Base-by-base conservation (phyloP, 2,113 vertebrate genomes). In the Sardina pilchardus region DNA sequence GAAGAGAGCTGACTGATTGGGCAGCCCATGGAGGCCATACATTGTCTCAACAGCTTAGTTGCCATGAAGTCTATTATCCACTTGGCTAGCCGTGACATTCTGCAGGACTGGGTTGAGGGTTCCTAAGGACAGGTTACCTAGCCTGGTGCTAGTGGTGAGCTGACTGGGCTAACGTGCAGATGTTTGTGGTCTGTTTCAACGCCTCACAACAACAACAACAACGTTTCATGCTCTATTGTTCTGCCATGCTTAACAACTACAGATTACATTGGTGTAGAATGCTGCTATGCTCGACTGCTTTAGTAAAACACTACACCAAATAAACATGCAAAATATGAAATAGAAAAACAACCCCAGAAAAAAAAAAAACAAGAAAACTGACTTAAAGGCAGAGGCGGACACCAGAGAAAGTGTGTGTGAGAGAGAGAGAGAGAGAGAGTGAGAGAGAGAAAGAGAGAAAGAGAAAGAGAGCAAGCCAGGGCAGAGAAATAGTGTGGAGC, bases 21-120 rank as follows among this genome's bases (percentile, higher is more conserved):
- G 47, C 85, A 67, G 82, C 47, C 81, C 63, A 43, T 82, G 81
- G 86, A 53, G 83, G 90, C 56, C 39, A 82, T 81, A 39, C 82
- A 87, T 86, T 86, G 87, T 87, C 88, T 88, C 85, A 48, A 84
- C 86, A 84, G 83, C 88, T 90, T 87, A 87, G 85, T 89, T 71
- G 53, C 85, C 86, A 87, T 84, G 67, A 81, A 88, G 83, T 88
- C 89, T 84, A 88, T 89, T 89, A 89, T 85, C 87, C 89, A 89
- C 87, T 85, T 67, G 87, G 89, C 83, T 81, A n/a, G 85, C 43
- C 81, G 67, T 83, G 85, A 86, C 85, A 85, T 26, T 81, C 48
- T 88, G 80, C 67, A 87, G 86, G 81, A 86, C 82, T 78, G 86
- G 84, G 82, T 88, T 85, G 63, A 84, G 84, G 82, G 86, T 82